Evolutionary conservation across 2,113 vertebrate species (phyloP).

Genomic region (Cygnus atratus): DNA sequence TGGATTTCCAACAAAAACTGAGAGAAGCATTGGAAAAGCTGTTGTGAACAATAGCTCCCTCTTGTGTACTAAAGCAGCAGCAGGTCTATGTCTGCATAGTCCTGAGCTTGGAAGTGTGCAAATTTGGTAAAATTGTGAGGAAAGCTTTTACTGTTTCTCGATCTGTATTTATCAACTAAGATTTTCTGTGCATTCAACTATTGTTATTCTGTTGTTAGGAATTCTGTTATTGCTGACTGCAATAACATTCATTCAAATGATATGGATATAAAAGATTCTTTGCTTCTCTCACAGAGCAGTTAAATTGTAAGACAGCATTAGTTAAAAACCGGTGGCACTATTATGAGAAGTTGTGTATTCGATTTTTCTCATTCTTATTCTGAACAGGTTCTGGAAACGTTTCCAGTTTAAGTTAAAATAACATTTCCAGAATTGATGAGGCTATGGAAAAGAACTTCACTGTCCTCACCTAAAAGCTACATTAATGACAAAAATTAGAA

Average conservation of each 20-base stretch:
- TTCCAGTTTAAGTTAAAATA: neutral
- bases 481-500: neutral
- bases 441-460: neutral
- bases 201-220: neutral
- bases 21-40: neutral
- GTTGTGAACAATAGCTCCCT: constrained; percentile 46
- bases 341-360: neutral
- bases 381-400: neutral
- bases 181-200: constrained; percentile 7
- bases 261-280: neutral
- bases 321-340: neutral
- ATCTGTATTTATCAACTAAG: constrained; percentile 21
- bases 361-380: neutral
- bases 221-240: neutral
- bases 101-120: rapidly evolving
- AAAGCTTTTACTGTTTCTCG: neutral
- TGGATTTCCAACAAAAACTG: rapidly evolving
- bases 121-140: rapidly evolving
- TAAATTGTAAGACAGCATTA: constrained; percentile 6
- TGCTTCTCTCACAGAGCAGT: neutral
- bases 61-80: neutral
- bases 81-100: rapidly evolving
- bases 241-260: constrained; percentile 6
- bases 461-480: neutral
- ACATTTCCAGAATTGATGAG: neutral